Evolutionary conservation across 2,113 vertebrate genomes (phyloP), one percentile per base, ranked within the genome.

Genomic region (Apteryx mantelli): DNA sequence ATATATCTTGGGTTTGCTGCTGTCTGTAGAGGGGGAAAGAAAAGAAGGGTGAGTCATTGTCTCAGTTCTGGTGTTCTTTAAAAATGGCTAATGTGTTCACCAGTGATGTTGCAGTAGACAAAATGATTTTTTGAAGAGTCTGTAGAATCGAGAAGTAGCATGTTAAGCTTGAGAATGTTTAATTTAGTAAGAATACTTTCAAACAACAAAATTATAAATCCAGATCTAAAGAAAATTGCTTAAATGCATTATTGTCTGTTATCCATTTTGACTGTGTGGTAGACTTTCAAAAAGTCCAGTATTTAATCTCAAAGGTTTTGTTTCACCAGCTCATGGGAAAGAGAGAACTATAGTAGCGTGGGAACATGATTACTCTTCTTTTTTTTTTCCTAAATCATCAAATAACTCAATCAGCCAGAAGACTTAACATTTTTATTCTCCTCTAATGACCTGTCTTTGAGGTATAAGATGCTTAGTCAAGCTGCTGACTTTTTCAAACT

Each of bases 321-420:
- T 93, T 91, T 86, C 40, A 63, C 10, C 25, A 48, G 55, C 14
- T 68, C 50, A 4, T 60, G 42, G 7, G 11, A 78, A 24, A 65
- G 42, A 28, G 15, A 86, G 44, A 55, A 5, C 36, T 89, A 1
- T 63, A 68, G 11, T 64, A 68, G 7, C 60, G 24, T 75, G 13
- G 44, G 18, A 77, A 74, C 21, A 4, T 77, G 48, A 32, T 50
- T 83, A 3, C 0, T 77, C 42, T 18, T 53, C 7, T 50, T 38
- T 64, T 76, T 86, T 66, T 2, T 7, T 6, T 30, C 1, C 7
- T 53, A 71, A 60, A 21, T 74, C 0, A 0, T 89, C 18, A 82
- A 61, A 73, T 50, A 30, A 46, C 5, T 4, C 1, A 36, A 75
- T 24, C 5, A 53, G 9, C 6, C 32, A 42, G 36, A 86, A 82